Evolutionary conservation across 2,888 invertebrate genomes (phyloP), one percentile per base, ranked within the genome.

Genomic region (Pandemis cinnamomeana): DNA sequence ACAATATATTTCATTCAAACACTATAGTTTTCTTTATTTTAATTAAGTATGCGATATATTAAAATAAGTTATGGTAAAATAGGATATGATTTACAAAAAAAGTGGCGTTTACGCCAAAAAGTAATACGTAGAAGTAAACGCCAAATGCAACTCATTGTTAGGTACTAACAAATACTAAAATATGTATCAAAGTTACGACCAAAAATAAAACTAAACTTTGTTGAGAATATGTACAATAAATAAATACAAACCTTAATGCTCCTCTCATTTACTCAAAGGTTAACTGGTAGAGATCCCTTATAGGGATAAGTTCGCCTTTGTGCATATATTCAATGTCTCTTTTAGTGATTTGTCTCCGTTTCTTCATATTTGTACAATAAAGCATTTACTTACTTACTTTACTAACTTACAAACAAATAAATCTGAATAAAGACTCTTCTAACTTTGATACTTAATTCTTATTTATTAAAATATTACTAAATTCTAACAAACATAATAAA

Each of bases 41-140:
- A 55, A 55, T 55, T 55, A 55, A 55, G 55, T 55, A 55, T 55
- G 5, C 10, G 48, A 48, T 11, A 48, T 55, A 46, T 46, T 46
- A 8, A 55, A 8, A 13, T 48, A 6, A 51, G 5, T 51, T 15
- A 53, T n/a, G n/a, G 8, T 55, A 55, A 15, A 55, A 55, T 55
- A 51, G 7, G 44, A n/a, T 55, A 3, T 8, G 8, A 4, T 15
- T 20, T 20, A 55, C 15, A 20, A 15, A n/a, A 51, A 51, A 13
- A 5, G 11, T 55, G 55, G 15, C 55, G 55, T 20, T 55, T 55
- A 20, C 55, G 55, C 8, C 51, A 5, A 20, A 55, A 53, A 53
- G 15, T 53, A 20, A 7, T 55, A 7, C 5, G 1, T 55, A 8
- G 4, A 8, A 15, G 55, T 55, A 55, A 55, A 13, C 15, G 20